phyloP scores from a whole-genome alignment of 2,888 invertebrate genomes.

The Bellardia bayeri region DNA sequence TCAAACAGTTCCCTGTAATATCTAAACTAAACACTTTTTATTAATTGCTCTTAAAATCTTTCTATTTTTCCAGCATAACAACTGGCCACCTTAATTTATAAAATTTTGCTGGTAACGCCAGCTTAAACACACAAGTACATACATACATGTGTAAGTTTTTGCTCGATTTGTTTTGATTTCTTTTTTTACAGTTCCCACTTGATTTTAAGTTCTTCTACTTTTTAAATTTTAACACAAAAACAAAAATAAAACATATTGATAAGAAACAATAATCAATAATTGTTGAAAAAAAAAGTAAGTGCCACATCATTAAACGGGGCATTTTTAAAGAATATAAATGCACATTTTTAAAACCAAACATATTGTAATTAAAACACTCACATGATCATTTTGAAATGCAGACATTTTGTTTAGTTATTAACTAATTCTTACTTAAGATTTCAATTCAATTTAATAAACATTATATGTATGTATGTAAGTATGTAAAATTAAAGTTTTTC shows the following conservation, averaged over 20 bases:
- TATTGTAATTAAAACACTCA: conserved; percentile 67
- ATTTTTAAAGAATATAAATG: conserved; percentile 4
- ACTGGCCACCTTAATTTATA: conserved; percentile 23
- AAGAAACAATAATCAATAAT: conserved; percentile 50
- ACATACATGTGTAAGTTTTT: not conserved
- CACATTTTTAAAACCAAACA: conserved; percentile 4
- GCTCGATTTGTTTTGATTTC: conserved; percentile 37
- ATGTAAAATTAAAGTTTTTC: not conserved
- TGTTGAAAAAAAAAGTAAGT: conserved; percentile 21
- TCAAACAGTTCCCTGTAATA: too few species aligned
- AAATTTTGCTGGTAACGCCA: not conserved
- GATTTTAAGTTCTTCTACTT: conserved; percentile 4
- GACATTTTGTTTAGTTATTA: conserved; percentile 68
- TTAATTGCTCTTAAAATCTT: not conserved
- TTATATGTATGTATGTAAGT: not conserved
- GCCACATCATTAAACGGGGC: conserved; percentile 63
- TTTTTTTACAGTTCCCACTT: conserved; percentile 32
- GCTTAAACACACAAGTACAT: not conserved
- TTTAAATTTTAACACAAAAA: conserved; percentile 53
- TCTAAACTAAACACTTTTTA: too few species aligned
- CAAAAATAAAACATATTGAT: conserved; percentile 42
- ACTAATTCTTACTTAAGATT: conserved; percentile 2
- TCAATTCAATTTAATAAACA: not conserved
- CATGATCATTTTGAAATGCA: conserved; percentile 73
- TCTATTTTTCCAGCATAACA: not conserved